Evolutionary conservation across 2,888 invertebrate species (phyloP), one percentile per base, ranked within the genome.

Genomic region (Callimorpha dominula): DNA sequence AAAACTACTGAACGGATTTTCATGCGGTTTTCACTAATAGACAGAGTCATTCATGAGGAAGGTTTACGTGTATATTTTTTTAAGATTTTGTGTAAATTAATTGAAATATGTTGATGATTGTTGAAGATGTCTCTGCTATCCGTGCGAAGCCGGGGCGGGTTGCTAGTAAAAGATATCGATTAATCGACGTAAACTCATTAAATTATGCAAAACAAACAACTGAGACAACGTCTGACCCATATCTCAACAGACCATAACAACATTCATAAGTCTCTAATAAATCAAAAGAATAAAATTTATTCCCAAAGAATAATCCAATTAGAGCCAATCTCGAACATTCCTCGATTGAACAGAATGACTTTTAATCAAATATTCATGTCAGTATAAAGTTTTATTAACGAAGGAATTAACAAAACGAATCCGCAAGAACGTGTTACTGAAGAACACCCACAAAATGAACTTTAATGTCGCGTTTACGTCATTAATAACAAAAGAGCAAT

Each of bases 401-500:
- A 75, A 70, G 60, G 9, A 20, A 74, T 66, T 73, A 62, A 17
- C 68, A 52, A 68, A 72, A 74, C 52, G 50, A 68, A 74, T 57
- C 52, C 20, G 50, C 11, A 57, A 62, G 65, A 64, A 71, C 15
- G 20, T 67, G 71, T 77, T 68, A 64, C 42, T 15, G 52, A 43
- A 49, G 62, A 65, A 65, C 40, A 62, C 62, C 46, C 60, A 40
- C 68, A 78, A 72, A 73, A 76, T 67, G 69, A 42, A 71, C 68
- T 73, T 80, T 68, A 80, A 84, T 80, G 73, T 76, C 78, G 76
- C 76, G 77, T 81, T 78, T 77, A 78, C 71, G 62, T 83, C 88
- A 90, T 91, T 91, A 89, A 89, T 89, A 90, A 88, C 86, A 83
- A 85, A 85, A 83, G 82, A 81, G 87, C 89, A 91, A 90, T 83